These are phyloP conservation scores for Prochilodus magdalenae DNA, from an alignment of 2,113 vertebrate genomes.

Conservation along the genomic window DNA sequence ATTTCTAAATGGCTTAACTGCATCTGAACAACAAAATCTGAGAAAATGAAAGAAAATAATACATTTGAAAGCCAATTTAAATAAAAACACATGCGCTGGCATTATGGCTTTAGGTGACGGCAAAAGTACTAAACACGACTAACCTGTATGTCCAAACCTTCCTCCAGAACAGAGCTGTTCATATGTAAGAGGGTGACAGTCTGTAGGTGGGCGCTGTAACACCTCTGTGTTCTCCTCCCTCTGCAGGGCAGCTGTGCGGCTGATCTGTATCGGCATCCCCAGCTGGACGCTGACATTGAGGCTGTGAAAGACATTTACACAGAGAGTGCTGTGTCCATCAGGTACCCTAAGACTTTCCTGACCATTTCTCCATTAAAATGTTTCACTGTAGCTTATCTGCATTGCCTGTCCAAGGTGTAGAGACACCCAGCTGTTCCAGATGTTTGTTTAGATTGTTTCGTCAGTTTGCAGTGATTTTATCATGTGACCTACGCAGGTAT, in stretches of 20 bases:
- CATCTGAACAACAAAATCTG: no score
- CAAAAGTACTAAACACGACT: no score
- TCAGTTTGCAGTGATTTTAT: no score
- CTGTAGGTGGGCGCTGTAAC: neutral
- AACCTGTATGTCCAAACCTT: no score
- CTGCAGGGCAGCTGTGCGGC: constrained; percentile 93
- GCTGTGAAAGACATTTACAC: constrained; percentile 98
- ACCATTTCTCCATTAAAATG: neutral
- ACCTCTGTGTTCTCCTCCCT: constrained; percentile 38
- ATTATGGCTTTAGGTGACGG: no score
- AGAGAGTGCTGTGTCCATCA: constrained; percentile 92
- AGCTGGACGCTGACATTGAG: constrained; percentile 97
- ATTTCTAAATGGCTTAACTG: no score
- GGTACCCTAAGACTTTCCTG: constrained; percentile 71
- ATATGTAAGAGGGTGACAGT: neutral
- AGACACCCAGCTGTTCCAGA: neutral
- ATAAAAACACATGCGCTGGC: no score
- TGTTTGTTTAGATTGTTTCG: no score
- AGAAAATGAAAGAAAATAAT: no score
- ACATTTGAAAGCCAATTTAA: no score
- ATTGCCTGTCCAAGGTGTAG: neutral
- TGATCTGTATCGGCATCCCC: constrained; percentile 96
- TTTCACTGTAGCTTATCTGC: neutral
- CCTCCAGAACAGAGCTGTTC: no score
- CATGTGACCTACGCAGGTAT: no score